A percentile compares a stretch with the other conserved stretches of the same genome.
Evolutionary conservation across 2,888 invertebrate genomes (phyloP).

Genomic region (Caenorhabditis japonica): DNA sequence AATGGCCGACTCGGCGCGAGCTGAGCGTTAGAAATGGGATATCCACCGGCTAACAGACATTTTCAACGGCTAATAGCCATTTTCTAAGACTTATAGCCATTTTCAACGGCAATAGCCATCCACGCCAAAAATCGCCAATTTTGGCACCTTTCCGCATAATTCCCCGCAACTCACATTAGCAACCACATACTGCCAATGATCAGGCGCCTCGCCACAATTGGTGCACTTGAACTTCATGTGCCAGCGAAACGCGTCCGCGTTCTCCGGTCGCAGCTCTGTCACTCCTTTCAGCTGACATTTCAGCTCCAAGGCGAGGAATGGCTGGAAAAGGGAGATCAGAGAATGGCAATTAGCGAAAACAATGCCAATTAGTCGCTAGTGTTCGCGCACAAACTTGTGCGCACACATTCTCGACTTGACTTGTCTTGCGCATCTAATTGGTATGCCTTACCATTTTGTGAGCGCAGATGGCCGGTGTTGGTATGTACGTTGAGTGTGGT

Average conservation of each 20-base stretch:
- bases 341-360: too few relatives aligned
- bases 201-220: conserved; percentile 88
- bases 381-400: conserved; percentile 16
- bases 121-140: too few relatives aligned
- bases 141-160: too few relatives aligned
- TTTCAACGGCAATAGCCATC: too few relatives aligned
- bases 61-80: too few relatives aligned
- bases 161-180: conserved; percentile 80
- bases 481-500: too few relatives aligned
- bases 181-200: conserved; percentile 88
- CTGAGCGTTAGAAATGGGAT: too few relatives aligned
- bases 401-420: conserved; percentile 11
- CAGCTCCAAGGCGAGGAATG: conserved; percentile 66
- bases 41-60: too few relatives aligned
- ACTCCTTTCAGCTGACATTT: conserved; percentile 65
- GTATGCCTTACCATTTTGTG: conserved; percentile 48
- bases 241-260: conserved; percentile 68
- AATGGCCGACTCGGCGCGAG: too few relatives aligned
- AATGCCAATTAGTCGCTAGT: too few relatives aligned
- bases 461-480: conserved; percentile 38
- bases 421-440: conserved; percentile 37
- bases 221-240: conserved; percentile 83
- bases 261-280: conserved; percentile 66
- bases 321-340: conserved; percentile 45
- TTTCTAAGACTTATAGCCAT: too few relatives aligned